A percentile compares a stretch with the other conserved stretches of the same genome.
phyloP scores from a whole-genome alignment of 2,797 vertebrate genomes.

The Hapalemur alaotrensis region DNA sequence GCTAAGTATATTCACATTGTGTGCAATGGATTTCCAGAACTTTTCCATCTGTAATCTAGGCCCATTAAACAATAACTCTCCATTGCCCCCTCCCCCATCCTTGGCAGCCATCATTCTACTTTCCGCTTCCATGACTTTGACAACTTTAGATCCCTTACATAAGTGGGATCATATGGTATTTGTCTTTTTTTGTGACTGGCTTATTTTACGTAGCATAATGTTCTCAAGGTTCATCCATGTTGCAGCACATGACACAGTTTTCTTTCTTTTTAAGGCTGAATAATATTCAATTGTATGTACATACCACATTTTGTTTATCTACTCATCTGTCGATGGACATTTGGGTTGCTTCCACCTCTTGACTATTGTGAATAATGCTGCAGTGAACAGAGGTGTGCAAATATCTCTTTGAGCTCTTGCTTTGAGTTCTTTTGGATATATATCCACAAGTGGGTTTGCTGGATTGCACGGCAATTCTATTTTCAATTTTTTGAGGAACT shows the following conservation, averaged over 20 bases:
- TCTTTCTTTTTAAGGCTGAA: not conserved
- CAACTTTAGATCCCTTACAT: not conserved
- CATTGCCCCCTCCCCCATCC: fast-evolving
- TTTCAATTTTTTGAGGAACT: not conserved
- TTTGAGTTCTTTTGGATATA: constrained; percentile 9
- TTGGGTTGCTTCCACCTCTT: not conserved
- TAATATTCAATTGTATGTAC: not conserved
- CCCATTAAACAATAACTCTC: not conserved
- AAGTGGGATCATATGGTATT: not conserved
- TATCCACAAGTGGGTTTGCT: not conserved
- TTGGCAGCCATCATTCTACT: not conserved
- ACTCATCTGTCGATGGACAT: not conserved
- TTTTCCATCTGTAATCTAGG: not conserved
- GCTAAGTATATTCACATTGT: not conserved
- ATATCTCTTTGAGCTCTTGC: not conserved
- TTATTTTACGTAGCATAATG: not conserved
- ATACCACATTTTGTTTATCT: not conserved
- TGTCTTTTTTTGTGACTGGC: constrained; percentile 1
- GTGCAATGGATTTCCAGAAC: not conserved
- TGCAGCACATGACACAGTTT: not conserved
- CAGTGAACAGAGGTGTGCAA: not conserved
- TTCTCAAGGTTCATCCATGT: not conserved
- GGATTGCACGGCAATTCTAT: not conserved
- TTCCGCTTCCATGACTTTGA: not conserved
- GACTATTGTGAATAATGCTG: not conserved